phyloP scores from a whole-genome alignment of 1,140 invertebrate genomes.

The Anoplolepis gracilipes region DNA sequence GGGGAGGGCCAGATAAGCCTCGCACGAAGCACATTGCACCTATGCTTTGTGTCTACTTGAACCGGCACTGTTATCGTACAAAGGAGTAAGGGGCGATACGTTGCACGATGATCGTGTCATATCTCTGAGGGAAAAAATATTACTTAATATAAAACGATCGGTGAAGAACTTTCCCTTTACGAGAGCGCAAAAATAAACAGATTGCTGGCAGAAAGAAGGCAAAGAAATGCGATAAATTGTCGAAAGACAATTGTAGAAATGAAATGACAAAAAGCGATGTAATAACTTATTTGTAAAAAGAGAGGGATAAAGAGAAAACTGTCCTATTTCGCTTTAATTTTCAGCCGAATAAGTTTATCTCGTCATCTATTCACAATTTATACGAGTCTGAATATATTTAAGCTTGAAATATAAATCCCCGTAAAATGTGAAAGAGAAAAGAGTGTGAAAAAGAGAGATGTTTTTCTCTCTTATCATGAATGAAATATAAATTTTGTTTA shows the following conservation, averaged over 20 bases:
- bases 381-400: neutral
- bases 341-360: neutral
- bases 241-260: slow-evolving; percentile 17
- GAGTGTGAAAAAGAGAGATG: neutral
- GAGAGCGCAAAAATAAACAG: slow-evolving; percentile 6
- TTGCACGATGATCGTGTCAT: neutral
- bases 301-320: neutral
- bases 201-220: neutral
- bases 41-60: slow-evolving; percentile 49
- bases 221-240: slow-evolving; percentile 24
- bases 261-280: neutral
- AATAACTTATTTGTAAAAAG: neutral
- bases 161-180: neutral
- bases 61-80: slow-evolving; percentile 19
- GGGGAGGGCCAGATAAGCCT: slow-evolving; percentile 43
- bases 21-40: slow-evolving; percentile 34
- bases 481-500: neutral
- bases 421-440: neutral
- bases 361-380: neutral
- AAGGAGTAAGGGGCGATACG: neutral
- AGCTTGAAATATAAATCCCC: neutral
- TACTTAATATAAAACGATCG: slow-evolving; percentile 1
- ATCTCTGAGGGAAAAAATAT: too few species aligned
- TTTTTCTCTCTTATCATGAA: neutral
- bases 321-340: neutral